A percentile compares a stretch with the other conserved stretches of the same genome.
Conservation (phyloP, 2,888 invertebrate genomes). For the Tyria jacobaeae region DNA sequence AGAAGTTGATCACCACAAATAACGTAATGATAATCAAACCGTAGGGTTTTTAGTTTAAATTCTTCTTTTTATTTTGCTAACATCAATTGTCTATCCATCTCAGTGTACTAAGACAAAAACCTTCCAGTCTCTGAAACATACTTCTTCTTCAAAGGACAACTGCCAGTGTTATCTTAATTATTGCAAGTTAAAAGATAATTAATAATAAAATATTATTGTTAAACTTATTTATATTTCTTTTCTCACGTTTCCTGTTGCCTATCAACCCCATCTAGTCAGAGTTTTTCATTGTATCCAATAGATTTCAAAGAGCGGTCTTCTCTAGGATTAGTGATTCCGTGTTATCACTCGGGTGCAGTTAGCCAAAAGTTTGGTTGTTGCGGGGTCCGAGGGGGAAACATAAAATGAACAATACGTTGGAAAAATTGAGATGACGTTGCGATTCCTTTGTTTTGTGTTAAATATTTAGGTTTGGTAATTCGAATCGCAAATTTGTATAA, state of each 20-base stretch:
- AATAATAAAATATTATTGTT: too few species aligned
- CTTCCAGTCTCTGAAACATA: too few species aligned
- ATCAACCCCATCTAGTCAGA: constrained; percentile 44
- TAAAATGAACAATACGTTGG: constrained; percentile 41
- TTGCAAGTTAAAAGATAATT: too few species aligned
- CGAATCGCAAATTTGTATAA: not conserved
- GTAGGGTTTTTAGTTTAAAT: too few species aligned
- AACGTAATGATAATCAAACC: too few species aligned
- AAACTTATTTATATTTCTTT: too few species aligned
- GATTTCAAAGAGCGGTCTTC: constrained; percentile 67
- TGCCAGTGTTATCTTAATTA: too few species aligned
- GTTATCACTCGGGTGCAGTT: constrained; percentile 78
- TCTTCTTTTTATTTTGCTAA: too few species aligned
- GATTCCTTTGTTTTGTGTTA: constrained; percentile 12
- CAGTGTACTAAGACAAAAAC: too few species aligned
- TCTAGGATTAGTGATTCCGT: constrained; percentile 70
- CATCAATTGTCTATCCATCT: too few species aligned
- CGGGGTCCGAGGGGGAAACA: constrained; percentile 33
- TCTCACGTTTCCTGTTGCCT: not conserved
- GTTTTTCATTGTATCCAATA: constrained; percentile 54
- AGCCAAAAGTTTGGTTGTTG: constrained; percentile 57
- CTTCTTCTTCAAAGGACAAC: too few species aligned
- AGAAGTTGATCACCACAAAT: too few species aligned
- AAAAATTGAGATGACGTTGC: constrained; percentile 33
- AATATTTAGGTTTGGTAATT: constrained; percentile 2